Conservation (phyloP, 2,888 invertebrate genomes). For the Sthenelais limicola region DNA sequence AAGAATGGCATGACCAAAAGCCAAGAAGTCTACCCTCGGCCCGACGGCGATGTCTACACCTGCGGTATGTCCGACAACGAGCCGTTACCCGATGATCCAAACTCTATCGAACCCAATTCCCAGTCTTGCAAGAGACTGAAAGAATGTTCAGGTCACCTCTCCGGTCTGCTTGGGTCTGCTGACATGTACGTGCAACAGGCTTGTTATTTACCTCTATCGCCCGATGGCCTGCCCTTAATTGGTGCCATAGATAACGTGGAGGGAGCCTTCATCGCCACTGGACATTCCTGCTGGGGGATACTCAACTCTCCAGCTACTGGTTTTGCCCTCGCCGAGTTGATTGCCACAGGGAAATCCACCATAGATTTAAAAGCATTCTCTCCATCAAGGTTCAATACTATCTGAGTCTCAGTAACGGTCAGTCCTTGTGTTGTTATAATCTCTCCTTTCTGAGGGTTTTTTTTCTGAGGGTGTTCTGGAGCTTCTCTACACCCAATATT, state of each 20-base stretch:
- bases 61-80: slow-evolving; percentile 50
- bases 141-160: slow-evolving; percentile 36
- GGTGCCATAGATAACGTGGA: slow-evolving; percentile 47
- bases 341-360: slow-evolving; percentile 49
- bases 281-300: slow-evolving; percentile 56
- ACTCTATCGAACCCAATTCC: slow-evolving; percentile 39
- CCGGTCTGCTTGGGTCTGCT: slow-evolving; percentile 40
- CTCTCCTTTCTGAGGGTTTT: too few relatives aligned
- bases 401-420: too few relatives aligned
- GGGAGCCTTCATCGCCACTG: slow-evolving; percentile 52
- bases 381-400: slow-evolving; percentile 39
- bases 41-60: slow-evolving; percentile 54
- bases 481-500: too few relatives aligned
- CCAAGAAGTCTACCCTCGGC: slow-evolving; percentile 55
- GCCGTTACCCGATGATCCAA: slow-evolving; percentile 48
- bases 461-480: too few relatives aligned
- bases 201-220: slow-evolving; percentile 52
- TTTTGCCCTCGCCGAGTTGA: slow-evolving; percentile 50
- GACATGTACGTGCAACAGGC: slow-evolving; percentile 46
- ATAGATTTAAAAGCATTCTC: slow-evolving; percentile 49
- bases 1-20: background rate
- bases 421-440: too few relatives aligned
- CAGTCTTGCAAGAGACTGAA: slow-evolving; percentile 41
- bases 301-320: slow-evolving; percentile 55
- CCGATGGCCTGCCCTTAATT: slow-evolving; percentile 50